Conservation (phyloP, 2,888 invertebrate species). For the Hydriomena furcata region DNA sequence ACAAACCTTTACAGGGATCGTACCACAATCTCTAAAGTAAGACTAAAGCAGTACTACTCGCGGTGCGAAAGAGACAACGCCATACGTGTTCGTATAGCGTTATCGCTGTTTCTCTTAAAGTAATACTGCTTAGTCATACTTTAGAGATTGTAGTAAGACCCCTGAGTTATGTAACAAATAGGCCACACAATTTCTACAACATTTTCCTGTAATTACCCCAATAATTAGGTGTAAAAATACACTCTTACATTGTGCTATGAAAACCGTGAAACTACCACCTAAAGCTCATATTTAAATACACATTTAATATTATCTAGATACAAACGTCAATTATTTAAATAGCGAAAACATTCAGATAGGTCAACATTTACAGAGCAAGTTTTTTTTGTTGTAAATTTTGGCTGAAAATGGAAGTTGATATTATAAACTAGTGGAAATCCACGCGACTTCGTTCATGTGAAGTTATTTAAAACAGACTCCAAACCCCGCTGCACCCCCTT, state of each 20-base stretch:
- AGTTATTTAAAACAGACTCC: too few relatives aligned
- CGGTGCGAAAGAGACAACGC: too few relatives aligned
- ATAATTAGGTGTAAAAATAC: constrained; percentile 8
- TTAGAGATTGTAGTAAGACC: too few relatives aligned
- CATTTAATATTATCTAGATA: constrained; percentile 9
- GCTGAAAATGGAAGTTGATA: constrained; percentile 10
- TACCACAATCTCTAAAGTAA: too few relatives aligned
- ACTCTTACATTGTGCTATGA: constrained; percentile 20
- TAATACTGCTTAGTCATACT: too few relatives aligned
- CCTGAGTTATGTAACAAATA: too few relatives aligned
- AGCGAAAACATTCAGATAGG: not conserved
- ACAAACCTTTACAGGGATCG: not conserved
- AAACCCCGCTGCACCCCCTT: too few relatives aligned
- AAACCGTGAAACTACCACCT: constrained; percentile 9
- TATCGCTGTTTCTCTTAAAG: too few relatives aligned
- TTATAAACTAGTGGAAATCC: too few relatives aligned
- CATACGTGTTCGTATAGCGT: too few relatives aligned
- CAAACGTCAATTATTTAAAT: constrained; percentile 6
- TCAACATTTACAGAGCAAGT: constrained; percentile 1
- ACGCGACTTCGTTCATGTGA: too few relatives aligned
- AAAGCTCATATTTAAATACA: constrained; percentile 18
- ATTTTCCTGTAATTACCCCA: constrained; percentile 18
- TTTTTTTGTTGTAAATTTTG: constrained; percentile 2
- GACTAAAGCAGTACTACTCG: too few relatives aligned
- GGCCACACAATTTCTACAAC: constrained; percentile 1